Base-by-base conservation (phyloP, 2,888 invertebrate species). In the Aphodius sticticus region DNA sequence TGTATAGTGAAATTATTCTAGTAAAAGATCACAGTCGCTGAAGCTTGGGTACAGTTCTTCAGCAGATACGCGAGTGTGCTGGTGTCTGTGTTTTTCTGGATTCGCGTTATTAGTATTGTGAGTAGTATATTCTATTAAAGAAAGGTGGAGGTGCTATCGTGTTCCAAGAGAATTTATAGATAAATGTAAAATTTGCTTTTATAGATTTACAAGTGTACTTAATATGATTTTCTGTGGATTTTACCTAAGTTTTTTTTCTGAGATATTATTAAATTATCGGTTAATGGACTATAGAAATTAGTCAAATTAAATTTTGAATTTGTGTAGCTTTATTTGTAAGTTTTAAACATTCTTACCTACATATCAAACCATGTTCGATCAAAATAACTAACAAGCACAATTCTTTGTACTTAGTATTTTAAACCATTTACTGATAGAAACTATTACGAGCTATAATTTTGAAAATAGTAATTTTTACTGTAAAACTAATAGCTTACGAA, bases 11-110 rank as follows among this genome's bases (percentile, higher is more conserved):
- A 53, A 53, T 53, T 53, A 12, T 53, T 53, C 9, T 53, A 53
- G 53, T 53, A 53, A 53, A 53, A 53, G 53, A 53, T 53, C 53
- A 53, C 9, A 53, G 53, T 12, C 53, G 1, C 53, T 53, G 53
- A 53, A 53, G 53, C 53, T 53, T 53, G 53, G 53, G 9, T 53
- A 53, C 53, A 53, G 53, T 53, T 53, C 53, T 53, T 53, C 53
- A 53, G 53, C 53, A 53, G 53, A 53, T 53, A 53, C 53, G 53
- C 53, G 53, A 53, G 53, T 53, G 53, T 53, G 53, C 53, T 53
- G 53, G 53, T 53, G 53, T 53, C 53, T 53, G 53, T 53, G 53
- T 5, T 53, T 26, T 26, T 26, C 26, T 53, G 53, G 53, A 53
- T 53, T 53, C 53, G 53, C 53, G 53, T 53, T 53, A 12, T 53